These are phyloP conservation scores for Smittia aterrima DNA, from an alignment of 2,888 invertebrate species.

Conservation along the genomic window DNA sequence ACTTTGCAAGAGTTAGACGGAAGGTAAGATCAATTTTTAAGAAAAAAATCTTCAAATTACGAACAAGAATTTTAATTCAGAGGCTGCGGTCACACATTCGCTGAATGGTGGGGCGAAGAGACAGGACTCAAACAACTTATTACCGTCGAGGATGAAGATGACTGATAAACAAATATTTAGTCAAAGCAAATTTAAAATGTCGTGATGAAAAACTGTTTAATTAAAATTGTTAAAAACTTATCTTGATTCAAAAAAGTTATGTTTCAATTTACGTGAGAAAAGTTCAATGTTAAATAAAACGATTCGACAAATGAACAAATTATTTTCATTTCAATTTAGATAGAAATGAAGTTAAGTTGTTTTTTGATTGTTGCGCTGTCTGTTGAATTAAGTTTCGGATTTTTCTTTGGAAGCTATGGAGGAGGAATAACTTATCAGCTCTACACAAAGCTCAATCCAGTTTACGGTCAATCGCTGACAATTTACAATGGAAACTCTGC, in stretches of 20 bases:
- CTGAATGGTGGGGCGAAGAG: not conserved
- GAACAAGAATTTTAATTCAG: not conserved
- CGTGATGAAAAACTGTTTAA: no score
- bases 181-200: no score
- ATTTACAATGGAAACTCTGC: not conserved
- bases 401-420: not conserved
- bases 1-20: conserved; percentile 6
- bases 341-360: not conserved
- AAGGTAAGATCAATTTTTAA: no score
- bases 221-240: no score
- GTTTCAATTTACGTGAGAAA: no score
- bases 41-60: no score
- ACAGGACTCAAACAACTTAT: not conserved
- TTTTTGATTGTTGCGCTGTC: no score
- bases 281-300: no score
- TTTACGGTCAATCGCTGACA: conserved; percentile 12
- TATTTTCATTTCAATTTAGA: not conserved
- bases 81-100: not conserved
- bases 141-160: not conserved
- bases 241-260: no score
- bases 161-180: no score
- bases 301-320: no score
- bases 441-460: conserved; percentile 11
- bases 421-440: conserved; percentile 28
- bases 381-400: no score